Evolutionary conservation across 1,140 invertebrate species (phyloP), one percentile per base, ranked within the genome.

Genomic region (Drosophila murphyi): DNA sequence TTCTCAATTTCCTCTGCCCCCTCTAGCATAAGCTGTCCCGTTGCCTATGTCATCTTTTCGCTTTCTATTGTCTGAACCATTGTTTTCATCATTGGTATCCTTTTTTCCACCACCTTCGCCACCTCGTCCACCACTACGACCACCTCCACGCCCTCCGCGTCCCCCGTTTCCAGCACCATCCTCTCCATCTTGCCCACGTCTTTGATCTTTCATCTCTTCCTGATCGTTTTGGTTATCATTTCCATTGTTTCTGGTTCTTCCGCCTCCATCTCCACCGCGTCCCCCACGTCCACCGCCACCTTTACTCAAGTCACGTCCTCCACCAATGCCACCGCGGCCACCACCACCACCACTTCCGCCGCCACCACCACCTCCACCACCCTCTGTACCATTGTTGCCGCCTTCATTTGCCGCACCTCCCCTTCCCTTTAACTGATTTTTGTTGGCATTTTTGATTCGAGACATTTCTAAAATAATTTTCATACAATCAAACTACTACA

Each of bases 131-230:
- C 8, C 34, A 5, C n/a, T 3, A 10, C 43, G n/a, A 0, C 54
- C 55, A 2, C 28, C 10, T 2, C 54, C 57, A 35, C 41, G 35
- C 1, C 43, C 57, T 3, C 57, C 57, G 0, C 43, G 6, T 8
- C 45, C 60, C 8, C 60, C 47, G 1, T n/a, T 31, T 12, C 45
- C 60, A 12, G 45, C 8, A 3, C 61, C 59, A 50, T 39, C 48
- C 20, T 32, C n/a, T 3, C 56, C 65, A 45, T 59, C 45, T 52
- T 43, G 34, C 7, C 47, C 50, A 8, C 39, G 7, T 35, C 20
- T 55, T 28, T 39, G 28, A 7, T 29, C 41, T 12, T 57, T n/a
- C 5, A 52, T 52, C 10, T 60, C n/a, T 2, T 67, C 63, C 10
- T 28, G 10, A 31, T 57, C 41, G 5, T 47, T 55, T 5, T 31